These are phyloP conservation scores for Marronus borbonicus DNA, from an alignment of 2,888 invertebrate species.

Conservation along the genomic window DNA sequence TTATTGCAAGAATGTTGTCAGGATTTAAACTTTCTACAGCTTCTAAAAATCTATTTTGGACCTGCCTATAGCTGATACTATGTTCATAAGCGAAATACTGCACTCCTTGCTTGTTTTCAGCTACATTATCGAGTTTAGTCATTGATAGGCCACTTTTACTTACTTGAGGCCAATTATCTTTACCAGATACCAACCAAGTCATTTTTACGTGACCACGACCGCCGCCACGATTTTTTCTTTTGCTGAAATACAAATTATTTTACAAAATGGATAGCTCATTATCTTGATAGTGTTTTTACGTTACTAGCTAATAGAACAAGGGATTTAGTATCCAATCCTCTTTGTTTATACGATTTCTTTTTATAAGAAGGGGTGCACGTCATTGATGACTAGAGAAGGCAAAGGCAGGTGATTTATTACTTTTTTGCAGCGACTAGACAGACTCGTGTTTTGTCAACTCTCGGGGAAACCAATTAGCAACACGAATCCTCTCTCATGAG, in stretches of 20 bases:
- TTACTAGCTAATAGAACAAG: background rate
- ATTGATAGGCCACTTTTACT: conserved; percentile 83
- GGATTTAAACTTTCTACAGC: conserved; percentile 87
- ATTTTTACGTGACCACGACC: conserved; percentile 75
- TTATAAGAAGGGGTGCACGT: no score
- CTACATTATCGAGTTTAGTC: conserved; percentile 75
- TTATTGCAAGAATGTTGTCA: conserved; percentile 83
- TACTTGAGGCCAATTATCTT: conserved; percentile 81
- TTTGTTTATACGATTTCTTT: no score
- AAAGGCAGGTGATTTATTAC: no score
- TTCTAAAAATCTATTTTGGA: conserved; percentile 82
- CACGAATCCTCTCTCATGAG: no score
- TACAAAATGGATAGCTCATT: no score
- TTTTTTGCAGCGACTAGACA: no score
- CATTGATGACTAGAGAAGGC: no score
- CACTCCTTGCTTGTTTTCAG: conserved; percentile 70
- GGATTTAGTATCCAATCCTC: background rate
- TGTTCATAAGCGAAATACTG: conserved; percentile 84
- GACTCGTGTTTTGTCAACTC: no score
- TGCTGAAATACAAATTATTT: conserved; percentile 65
- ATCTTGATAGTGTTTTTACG: no score
- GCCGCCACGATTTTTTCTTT: conserved; percentile 73
- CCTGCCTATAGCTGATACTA: conserved; percentile 80
- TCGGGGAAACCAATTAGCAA: no score
- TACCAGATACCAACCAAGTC: conserved; percentile 80